Evolutionary conservation across 2,113 vertebrate genomes (phyloP), one percentile per base, ranked within the genome.

Genomic region (Myrmophylax atrothorax): DNA sequence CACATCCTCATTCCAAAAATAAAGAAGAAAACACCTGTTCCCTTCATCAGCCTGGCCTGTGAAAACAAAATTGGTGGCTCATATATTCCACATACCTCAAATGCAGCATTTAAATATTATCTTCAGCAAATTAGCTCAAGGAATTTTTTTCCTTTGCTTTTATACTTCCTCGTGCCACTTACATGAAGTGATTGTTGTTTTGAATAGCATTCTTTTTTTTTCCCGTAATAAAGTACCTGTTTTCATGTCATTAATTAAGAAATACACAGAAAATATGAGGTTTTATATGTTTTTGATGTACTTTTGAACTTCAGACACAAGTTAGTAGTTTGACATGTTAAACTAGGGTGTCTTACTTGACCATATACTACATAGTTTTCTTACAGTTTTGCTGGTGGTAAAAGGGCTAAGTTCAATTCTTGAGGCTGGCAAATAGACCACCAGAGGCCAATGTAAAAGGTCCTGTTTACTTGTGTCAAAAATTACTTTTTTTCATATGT

Each of bases 11-110:
- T 68, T 81, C 59, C 72, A 83, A 70, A 72, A 86, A 59, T 80
- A 85, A 85, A 46, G 80, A 79, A 94, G 82, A 94, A 95, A 97
- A 69, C 87, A 96, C 94, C 95, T 96, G 90, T 91, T 97, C 86
- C 67, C 62, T 44, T 87, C 46, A 40, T 74, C 89, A 92, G n/a
- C 7, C 68, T 96, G 78, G 15, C 46, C 77, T 66, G 23, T 84
- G 59, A 94, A 93, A 90, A 69, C 83, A 18, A 75, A 97, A 67
- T 68, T 62, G 87, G 49, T 77, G 80, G 38, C 86, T 96, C 46
- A 14, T 86, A 40, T 95, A 96, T 91, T 95, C 84, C 83, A 74
- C 73, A 72, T 90, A 83, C 79, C 79, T 92, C 75, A 70, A 90
- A 79, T 70, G 79, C 47, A 93, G 62, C 72, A 79, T 92, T 90